Base-by-base conservation (phyloP, 2,888 invertebrate genomes). In the Neoaliturus tenellus region DNA sequence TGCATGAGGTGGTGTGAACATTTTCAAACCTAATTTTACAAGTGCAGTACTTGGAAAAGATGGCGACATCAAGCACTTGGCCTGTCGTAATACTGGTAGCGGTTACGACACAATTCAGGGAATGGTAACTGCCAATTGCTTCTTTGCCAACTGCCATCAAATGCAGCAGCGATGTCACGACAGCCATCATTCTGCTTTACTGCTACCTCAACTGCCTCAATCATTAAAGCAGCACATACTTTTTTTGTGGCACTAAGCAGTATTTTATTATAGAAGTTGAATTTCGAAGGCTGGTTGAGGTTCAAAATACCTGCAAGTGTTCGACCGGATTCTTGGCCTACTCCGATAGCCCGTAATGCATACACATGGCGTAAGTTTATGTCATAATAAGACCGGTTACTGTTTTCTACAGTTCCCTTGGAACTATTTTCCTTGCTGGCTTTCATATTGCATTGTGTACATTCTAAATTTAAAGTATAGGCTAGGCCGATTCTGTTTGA, bases 141-240 rank as follows among this genome's bases (percentile, higher is more conserved):
- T n/a, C 78, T n/a, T 39, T 83, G 83, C 83, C 75, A 83, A 39
- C 62, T 83, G 3, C 83, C 83, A 44, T 78, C 83, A 48, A 83
- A 83, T 14, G 83, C 80, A 31, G 44, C 78, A 23, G 80, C 78
- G 41, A 83, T 44, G 48, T 83, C 83, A 41, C 80, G 23, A 67
- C n/a, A 25, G 3, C 83, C 80, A 31, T 80, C 48, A 69, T 83
- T 83, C 48, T 83, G 41, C 39, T 78, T 14, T 2, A 78, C 83
- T 17, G 58, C 44, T 20, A 31, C 35, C 75, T 75, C 78, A 28
- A 62, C 78, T 35, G 83, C 75, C 28, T 78, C 62, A 28, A 78
- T 83, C 83, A 83, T 83, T 3, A 62, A 62, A 17, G 55, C 75
- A 23, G 41, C 14, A 25, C 78, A 83, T 12, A 83, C 75, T 17